phyloP scores from a whole-genome alignment of 2,113 vertebrate species.

The Pteropus alecto region DNA sequence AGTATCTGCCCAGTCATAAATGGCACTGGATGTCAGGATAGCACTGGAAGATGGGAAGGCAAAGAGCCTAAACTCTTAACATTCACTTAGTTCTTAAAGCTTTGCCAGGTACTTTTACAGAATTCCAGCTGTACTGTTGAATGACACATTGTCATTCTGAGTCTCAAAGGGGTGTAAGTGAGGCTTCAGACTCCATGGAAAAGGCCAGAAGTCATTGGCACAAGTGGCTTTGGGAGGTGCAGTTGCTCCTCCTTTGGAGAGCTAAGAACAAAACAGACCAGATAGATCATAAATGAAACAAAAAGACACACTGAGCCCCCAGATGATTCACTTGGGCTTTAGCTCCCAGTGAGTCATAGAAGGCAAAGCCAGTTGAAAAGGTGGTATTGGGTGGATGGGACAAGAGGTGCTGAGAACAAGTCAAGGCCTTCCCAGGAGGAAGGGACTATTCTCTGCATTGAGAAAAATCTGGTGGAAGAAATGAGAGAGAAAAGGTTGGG shows the following conservation, averaged over 20 bases:
- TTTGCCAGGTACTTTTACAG: not conserved
- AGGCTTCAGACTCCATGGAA: slow-evolving; percentile 11
- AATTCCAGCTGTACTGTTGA: not conserved
- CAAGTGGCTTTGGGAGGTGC: slow-evolving; percentile 1
- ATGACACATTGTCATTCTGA: not conserved
- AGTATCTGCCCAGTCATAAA: not conserved
- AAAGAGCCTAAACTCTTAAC: not conserved
- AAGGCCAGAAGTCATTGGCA: not conserved
- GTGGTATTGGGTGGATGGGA: not conserved
- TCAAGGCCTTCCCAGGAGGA: not conserved
- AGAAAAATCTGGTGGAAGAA: not conserved
- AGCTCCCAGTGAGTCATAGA: slow-evolving; percentile 52
- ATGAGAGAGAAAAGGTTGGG: not conserved
- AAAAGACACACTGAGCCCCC: not conserved
- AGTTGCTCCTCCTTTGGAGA: not conserved
- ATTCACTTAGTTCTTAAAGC: not conserved
- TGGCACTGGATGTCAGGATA: not conserved
- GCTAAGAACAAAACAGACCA: slow-evolving; percentile 57
- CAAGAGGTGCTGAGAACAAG: not conserved
- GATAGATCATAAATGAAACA: not conserved
- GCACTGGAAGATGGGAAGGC: not conserved
- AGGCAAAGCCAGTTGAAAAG: not conserved
- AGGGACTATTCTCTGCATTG: not conserved
- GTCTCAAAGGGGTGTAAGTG: not conserved
- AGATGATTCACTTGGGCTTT: slow-evolving; percentile 33